Percentiles rank a stretch among this genome's conserved stretches.
Evolutionary conservation across 1,140 invertebrate genomes (phyloP).

Genomic region (Diprion similis): DNA sequence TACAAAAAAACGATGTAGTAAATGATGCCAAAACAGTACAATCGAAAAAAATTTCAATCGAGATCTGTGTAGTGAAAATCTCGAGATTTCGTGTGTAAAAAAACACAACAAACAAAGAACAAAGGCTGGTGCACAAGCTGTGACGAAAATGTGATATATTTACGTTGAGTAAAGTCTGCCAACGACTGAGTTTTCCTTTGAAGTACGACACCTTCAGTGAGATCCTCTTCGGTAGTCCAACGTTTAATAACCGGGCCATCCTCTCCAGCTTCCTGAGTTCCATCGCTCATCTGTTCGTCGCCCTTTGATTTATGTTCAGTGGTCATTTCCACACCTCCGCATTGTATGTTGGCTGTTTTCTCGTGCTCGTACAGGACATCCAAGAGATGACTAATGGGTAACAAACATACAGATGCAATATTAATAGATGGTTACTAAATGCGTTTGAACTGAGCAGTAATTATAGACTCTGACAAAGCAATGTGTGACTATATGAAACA

Average conservation of each 20-base stretch:
- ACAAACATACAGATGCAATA: slow-evolving; percentile 3
- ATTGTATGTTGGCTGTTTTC: slow-evolving; percentile 44
- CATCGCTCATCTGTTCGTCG: slow-evolving; percentile 37
- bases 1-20: too few relatives aligned
- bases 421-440: slow-evolving; percentile 7
- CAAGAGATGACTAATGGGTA: slow-evolving; percentile 63
- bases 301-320: slow-evolving; percentile 36
- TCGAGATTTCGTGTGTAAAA: too few relatives aligned
- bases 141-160: not conserved
- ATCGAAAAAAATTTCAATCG: too few relatives aligned
- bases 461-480: not conserved
- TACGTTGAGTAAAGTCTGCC: slow-evolving; percentile 56
- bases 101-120: too few relatives aligned
- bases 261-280: slow-evolving; percentile 29
- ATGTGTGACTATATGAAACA: not conserved
- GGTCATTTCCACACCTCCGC: slow-evolving; percentile 30
- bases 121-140: too few relatives aligned
- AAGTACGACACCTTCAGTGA: slow-evolving; percentile 48
- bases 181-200: slow-evolving; percentile 56
- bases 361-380: slow-evolving; percentile 78
- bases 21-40: too few relatives aligned
- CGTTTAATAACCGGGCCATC: slow-evolving; percentile 40
- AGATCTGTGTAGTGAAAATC: too few relatives aligned
- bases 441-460: not conserved
- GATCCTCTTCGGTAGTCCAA: slow-evolving; percentile 61